phyloP scores from a whole-genome alignment of 2,113 vertebrate species.

The Salvelinus namaycush region DNA sequence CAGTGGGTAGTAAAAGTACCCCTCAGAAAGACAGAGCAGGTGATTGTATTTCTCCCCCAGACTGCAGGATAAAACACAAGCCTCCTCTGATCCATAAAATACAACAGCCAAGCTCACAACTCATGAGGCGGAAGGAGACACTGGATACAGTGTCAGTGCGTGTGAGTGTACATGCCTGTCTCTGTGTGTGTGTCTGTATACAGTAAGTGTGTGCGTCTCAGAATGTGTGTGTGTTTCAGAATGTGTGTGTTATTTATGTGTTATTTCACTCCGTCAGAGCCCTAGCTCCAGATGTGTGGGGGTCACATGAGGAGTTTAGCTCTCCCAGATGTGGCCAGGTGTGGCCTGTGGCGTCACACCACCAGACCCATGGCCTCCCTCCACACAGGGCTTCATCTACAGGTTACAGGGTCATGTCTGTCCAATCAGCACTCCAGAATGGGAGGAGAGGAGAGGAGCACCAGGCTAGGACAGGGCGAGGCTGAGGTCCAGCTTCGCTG shows the following conservation, averaged over 20 bases:
- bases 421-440: constrained; percentile 31
- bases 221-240: too few relatives aligned
- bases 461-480: neutral
- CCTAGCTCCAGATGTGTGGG: constrained; percentile 65
- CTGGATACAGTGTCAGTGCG: constrained; percentile 19
- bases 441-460: neutral
- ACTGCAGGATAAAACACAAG: constrained; percentile 53
- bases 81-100: constrained; percentile 29
- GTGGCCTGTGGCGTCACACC: constrained; percentile 14
- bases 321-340: constrained; percentile 59
- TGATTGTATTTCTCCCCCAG: constrained; percentile 56
- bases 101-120: constrained; percentile 46
- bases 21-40: constrained; percentile 26
- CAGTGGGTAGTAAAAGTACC: constrained; percentile 41
- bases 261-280: constrained; percentile 34
- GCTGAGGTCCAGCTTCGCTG: too few relatives aligned
- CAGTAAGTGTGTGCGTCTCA: too few relatives aligned
- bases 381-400: too few relatives aligned
- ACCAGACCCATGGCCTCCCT: neutral
- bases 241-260: constrained; percentile 49
- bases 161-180: constrained; percentile 1
- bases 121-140: constrained; percentile 29
- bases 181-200: too few relatives aligned
- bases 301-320: constrained; percentile 44
- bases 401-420: constrained; percentile 29